Evolutionary conservation across 2,888 invertebrate genomes (phyloP).

Genomic region (Hyposoter didymator): DNA sequence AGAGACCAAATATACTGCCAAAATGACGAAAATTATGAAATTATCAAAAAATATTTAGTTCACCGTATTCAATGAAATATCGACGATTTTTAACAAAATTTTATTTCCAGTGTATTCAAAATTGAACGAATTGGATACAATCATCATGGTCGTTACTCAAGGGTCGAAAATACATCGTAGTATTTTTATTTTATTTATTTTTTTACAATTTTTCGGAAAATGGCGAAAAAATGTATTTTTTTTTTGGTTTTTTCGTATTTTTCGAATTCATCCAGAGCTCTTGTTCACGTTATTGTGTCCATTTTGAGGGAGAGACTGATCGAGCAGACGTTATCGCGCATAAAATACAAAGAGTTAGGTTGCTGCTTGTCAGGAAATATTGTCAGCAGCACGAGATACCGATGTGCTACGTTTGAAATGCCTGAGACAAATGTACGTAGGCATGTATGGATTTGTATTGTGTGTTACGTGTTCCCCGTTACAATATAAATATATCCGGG

Average conservation of each 20-base stretch:
- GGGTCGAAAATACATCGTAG: too few species aligned
- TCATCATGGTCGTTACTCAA: too few species aligned
- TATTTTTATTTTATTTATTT: too few species aligned
- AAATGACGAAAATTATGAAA: too few species aligned
- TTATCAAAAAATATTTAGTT: too few species aligned
- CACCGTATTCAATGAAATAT: too few species aligned
- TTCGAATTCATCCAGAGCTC: not conserved
- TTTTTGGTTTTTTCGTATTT: too few species aligned
- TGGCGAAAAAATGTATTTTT: not conserved
- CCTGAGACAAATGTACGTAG: not conserved
- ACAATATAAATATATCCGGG: constrained; percentile 13
- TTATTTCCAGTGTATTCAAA: too few species aligned
- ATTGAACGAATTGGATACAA: too few species aligned
- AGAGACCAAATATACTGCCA: too few species aligned
- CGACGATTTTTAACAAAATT: too few species aligned
- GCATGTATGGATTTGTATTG: constrained; percentile 8
- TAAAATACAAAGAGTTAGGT: not conserved
- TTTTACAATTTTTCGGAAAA: not conserved
- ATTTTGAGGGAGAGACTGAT: not conserved
- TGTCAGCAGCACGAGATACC: not conserved
- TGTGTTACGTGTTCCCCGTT: not conserved
- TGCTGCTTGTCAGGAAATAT: not conserved
- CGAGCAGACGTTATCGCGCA: not conserved
- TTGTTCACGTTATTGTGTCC: not conserved
- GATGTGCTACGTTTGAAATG: not conserved